Percentiles rank a stretch among this genome's conserved stretches.
Evolutionary conservation across 1,140 invertebrate species (phyloP).

Genomic region (Tetranychus urticae): DNA sequence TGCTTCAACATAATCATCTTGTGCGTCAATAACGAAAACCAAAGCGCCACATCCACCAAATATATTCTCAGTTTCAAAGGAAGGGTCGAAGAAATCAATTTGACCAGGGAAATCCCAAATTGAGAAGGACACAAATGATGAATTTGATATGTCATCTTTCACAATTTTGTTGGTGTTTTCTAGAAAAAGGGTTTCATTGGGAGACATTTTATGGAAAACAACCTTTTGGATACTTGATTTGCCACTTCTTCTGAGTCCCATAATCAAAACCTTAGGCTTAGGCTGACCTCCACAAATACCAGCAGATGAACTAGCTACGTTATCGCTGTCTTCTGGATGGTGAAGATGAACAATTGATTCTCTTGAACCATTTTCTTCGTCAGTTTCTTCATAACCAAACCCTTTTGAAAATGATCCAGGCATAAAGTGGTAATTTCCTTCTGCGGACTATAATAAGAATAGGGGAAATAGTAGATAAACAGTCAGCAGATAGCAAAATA

Average conservation of each 20-base stretch:
- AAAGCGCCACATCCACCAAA: conserved; percentile 48
- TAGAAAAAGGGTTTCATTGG: conserved; percentile 96
- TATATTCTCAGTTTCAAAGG: conserved; percentile 68
- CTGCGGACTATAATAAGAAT: conserved; percentile 10
- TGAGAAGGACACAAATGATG: conserved; percentile 97
- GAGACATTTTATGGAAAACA: conserved; percentile 99
- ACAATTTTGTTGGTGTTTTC: conserved; percentile 97
- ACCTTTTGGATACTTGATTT: conserved; percentile 99
- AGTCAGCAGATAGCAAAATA: too few species aligned
- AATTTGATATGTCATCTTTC: conserved; percentile 72
- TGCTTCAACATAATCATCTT: conserved; percentile 92
- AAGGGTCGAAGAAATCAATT: conserved; percentile 87
- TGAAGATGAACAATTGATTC: conserved; percentile 19
- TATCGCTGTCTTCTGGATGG: neutral
- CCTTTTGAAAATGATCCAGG: conserved; percentile 73
- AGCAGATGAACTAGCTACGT: neutral
- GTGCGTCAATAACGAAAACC: conserved; percentile 97
- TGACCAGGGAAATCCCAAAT: conserved; percentile 99
- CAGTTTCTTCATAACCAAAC: conserved; percentile 69
- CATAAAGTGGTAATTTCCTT: conserved; percentile 36
- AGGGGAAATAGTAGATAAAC: too few species aligned
- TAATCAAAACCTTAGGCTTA: conserved; percentile 76
- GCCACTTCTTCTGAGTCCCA: conserved; percentile 86
- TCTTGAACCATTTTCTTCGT: conserved; percentile 39
- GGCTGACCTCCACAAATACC: conserved; percentile 20